Percentiles rank a stretch among this genome's conserved stretches.
Evolutionary conservation across 2,113 vertebrate genomes (phyloP).

Genomic region (Colinus virginianus): DNA sequence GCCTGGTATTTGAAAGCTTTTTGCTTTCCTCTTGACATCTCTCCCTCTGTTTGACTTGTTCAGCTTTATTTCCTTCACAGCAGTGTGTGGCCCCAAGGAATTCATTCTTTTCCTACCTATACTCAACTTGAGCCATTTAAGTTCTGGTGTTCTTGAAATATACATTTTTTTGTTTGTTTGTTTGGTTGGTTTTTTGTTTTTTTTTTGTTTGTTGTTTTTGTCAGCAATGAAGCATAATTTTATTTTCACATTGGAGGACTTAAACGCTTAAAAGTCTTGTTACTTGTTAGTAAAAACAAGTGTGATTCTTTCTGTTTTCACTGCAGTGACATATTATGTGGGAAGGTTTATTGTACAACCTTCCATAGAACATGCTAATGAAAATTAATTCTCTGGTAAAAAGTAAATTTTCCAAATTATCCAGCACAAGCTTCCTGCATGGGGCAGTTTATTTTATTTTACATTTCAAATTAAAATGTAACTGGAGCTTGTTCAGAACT

Average conservation of each 20-base stretch:
- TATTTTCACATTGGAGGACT: not conserved
- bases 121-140: conserved; percentile 12
- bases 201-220: not conserved
- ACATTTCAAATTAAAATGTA: conserved; percentile 42
- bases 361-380: conserved; percentile 23
- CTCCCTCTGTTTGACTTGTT: conserved; percentile 43
- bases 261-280: not conserved
- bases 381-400: conserved; percentile 19
- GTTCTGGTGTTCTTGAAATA: conserved; percentile 10
- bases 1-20: conserved; percentile 50
- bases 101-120: not conserved
- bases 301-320: not conserved
- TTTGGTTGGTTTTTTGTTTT: too few relatives aligned
- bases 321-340: not conserved
- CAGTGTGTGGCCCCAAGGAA: conserved; percentile 24
- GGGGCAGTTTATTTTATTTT: conserved; percentile 40
- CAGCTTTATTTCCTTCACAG: conserved; percentile 50
- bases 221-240: not conserved
- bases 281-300: not conserved
- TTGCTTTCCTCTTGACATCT: conserved; percentile 50
- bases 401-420: conserved; percentile 17
- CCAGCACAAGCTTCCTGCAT: not conserved
- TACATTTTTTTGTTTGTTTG: too few relatives aligned
- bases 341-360: not conserved
- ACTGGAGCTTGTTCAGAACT: conserved; percentile 38